phyloP scores from a whole-genome alignment of 1,140 invertebrate genomes.

The Sogatella furcifera region DNA sequence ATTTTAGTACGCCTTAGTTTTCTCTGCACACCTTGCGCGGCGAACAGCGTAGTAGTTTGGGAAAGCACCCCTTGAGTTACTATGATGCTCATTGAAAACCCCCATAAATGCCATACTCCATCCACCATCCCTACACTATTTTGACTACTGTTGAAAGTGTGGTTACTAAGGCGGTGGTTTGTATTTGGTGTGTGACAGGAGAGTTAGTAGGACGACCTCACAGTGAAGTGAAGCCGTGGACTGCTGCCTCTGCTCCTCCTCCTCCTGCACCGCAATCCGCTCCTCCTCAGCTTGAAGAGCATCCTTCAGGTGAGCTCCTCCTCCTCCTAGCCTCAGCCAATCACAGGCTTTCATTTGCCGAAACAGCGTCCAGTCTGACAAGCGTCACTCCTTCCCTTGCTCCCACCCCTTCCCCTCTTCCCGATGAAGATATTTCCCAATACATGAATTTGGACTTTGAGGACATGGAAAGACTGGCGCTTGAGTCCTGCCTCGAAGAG shows the following conservation, averaged over 20 bases:
- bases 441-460: not conserved
- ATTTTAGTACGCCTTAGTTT: no score
- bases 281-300: conserved; percentile 33
- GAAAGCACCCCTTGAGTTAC: no score
- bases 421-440: not conserved
- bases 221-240: conserved; percentile 18
- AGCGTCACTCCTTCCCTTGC: not conserved
- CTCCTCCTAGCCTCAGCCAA: not conserved
- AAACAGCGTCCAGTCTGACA: not conserved
- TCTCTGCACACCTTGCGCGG: no score
- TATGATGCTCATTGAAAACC: no score
- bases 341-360: not conserved
- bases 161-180: not conserved
- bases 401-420: not conserved
- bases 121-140: not conserved
- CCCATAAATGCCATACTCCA: no score
- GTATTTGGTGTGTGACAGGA: conserved; percentile 3
- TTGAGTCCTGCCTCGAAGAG: not conserved
- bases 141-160: not conserved
- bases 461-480: not conserved
- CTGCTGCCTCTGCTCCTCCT: conserved; percentile 31
- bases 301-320: not conserved
- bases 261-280: conserved; percentile 25
- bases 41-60: no score
- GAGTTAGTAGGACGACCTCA: conserved; percentile 7